Evolutionary conservation across 2,797 vertebrate genomes (phyloP).

Genomic region (Poeciliopsis presidionis): DNA sequence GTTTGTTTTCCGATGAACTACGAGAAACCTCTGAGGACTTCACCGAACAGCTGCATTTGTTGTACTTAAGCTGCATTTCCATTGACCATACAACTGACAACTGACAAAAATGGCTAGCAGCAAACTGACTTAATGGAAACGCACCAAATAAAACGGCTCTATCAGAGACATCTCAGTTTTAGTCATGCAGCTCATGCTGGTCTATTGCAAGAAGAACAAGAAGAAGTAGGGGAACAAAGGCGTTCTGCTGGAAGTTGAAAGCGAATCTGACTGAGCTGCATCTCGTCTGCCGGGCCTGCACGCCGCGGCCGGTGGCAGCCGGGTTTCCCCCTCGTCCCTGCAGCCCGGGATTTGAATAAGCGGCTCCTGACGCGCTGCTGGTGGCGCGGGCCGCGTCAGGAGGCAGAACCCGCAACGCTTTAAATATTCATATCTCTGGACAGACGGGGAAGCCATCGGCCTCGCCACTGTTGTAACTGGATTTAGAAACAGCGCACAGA

Average conservation of each 20-base stretch:
- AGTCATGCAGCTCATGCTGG: too few relatives aligned
- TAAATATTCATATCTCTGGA: constrained; percentile 82
- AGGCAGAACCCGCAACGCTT: constrained; percentile 71
- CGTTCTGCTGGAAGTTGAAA: constrained; percentile 29
- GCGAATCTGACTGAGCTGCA: constrained; percentile 23
- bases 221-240: too few relatives aligned
- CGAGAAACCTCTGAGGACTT: not conserved
- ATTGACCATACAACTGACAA: not conserved
- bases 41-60: not conserved
- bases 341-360: constrained; percentile 64
- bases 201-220: not conserved
- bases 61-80: not conserved
- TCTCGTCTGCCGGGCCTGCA: constrained; percentile 41
- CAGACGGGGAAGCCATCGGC: constrained; percentile 68
- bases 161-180: too few relatives aligned
- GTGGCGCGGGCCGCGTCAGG: constrained; percentile 52
- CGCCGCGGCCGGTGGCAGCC: constrained; percentile 49
- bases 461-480: constrained; percentile 74
- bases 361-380: constrained; percentile 58
- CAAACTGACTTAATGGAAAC: too few relatives aligned
- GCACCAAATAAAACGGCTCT: too few relatives aligned
- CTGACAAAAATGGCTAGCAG: not conserved
- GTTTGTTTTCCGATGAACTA: not conserved
- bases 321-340: constrained; percentile 52
- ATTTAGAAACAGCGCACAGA: constrained; percentile 80